Percentiles rank a stretch among this genome's conserved stretches.
These are phyloP conservation scores for Cyphomyrus plagiostoma DNA, from an alignment of 2,113 vertebrate genomes.

Conservation along the genomic window DNA sequence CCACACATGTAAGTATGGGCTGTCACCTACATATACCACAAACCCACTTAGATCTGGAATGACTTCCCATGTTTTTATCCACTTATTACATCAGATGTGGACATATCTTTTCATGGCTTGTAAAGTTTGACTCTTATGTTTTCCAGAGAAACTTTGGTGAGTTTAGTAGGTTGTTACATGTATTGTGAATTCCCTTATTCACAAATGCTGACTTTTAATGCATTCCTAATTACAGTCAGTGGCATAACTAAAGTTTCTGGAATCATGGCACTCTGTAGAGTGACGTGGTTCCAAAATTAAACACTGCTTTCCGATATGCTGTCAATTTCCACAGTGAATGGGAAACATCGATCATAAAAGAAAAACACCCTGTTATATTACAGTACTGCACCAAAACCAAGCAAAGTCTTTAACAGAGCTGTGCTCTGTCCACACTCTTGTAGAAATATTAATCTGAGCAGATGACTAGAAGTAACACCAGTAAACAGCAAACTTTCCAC, in stretches of 20 bases:
- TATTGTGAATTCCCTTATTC: not conserved
- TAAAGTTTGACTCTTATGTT: not conserved
- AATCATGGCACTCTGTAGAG: not conserved
- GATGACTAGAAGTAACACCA: not conserved
- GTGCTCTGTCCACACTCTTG: not conserved
- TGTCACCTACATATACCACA: not conserved
- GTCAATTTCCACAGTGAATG: not conserved
- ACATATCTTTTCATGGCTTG: not conserved
- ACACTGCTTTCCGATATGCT: not conserved
- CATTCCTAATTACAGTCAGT: not conserved
- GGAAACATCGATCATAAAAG: not conserved
- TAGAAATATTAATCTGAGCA: not conserved
- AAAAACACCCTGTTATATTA: not conserved
- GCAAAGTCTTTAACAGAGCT: not conserved
- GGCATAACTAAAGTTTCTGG: not conserved
- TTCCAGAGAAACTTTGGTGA: not conserved
- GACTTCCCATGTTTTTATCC: not conserved
- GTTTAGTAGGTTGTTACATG: not conserved
- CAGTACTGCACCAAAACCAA: not conserved
- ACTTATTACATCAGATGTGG: not conserved
- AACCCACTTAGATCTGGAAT: not conserved
- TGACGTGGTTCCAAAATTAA: not conserved
- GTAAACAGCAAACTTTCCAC: not conserved
- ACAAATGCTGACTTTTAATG: not conserved
- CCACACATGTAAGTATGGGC: not conserved